Conservation (phyloP, 2,888 invertebrate genomes). For the Ectobius pallidus region DNA sequence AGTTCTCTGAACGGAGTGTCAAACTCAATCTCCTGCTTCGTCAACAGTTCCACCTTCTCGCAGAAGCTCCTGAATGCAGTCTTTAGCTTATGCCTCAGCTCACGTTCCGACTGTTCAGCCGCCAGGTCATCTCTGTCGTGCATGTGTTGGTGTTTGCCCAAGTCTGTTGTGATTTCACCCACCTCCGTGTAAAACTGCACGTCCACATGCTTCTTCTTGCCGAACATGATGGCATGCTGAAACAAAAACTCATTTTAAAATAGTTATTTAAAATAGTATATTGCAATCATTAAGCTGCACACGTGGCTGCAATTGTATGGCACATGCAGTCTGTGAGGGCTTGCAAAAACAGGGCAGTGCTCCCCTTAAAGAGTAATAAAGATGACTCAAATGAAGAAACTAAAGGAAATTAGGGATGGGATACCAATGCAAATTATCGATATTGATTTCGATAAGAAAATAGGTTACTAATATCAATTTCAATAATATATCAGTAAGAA, state of each 20-base stretch:
- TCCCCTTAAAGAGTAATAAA: no score
- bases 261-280: no score
- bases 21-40: slow-evolving; percentile 97
- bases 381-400: no score
- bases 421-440: no score
- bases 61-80: slow-evolving; percentile 98
- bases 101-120: slow-evolving; percentile 97
- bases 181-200: slow-evolving; percentile 99
- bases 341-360: no score
- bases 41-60: slow-evolving; percentile 94
- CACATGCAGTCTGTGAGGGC: no score
- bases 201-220: slow-evolving; percentile 97
- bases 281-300: no score
- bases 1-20: slow-evolving; percentile 98
- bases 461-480: no score
- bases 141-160: slow-evolving; percentile 99
- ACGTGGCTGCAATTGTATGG: no score
- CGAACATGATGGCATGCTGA: slow-evolving; percentile 97
- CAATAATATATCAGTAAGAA: no score
- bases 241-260: slow-evolving; percentile 37
- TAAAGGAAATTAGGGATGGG: no score
- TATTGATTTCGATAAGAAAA: no score
- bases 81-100: slow-evolving; percentile 94
- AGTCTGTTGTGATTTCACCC: slow-evolving; percentile 98
- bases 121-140: slow-evolving; percentile 98